These are phyloP conservation scores for Physeter macrocephalus DNA, from an alignment of 2,113 vertebrate genomes.

Conservation along the genomic window DNA sequence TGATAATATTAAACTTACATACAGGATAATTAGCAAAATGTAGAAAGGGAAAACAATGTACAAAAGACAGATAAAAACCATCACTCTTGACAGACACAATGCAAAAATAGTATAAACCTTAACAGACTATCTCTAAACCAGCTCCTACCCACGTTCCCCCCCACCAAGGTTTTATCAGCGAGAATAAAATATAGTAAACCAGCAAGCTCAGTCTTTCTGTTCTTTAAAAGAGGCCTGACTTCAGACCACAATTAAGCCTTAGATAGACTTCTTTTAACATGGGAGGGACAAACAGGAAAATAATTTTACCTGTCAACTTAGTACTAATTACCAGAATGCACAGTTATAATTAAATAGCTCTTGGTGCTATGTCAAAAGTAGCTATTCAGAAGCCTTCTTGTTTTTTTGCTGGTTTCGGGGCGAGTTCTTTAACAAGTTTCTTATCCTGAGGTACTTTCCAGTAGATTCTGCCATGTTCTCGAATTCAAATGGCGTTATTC, in stretches of 20 bases:
- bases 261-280: background rate
- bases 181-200: slow-evolving; percentile 50
- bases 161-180: background rate
- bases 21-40: slow-evolving; percentile 80
- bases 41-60: slow-evolving; percentile 80
- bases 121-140: slow-evolving; percentile 54
- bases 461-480: slow-evolving; percentile 95
- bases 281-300: slow-evolving; percentile 5
- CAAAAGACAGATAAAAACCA: slow-evolving; percentile 80
- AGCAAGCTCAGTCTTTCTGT: slow-evolving; percentile 20
- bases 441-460: slow-evolving; percentile 92
- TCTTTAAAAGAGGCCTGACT: slow-evolving; percentile 43
- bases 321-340: background rate
- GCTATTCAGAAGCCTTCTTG: slow-evolving; percentile 78
- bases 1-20: slow-evolving; percentile 83
- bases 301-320: background rate
- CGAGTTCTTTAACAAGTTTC: slow-evolving; percentile 91
- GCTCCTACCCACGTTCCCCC: background rate
- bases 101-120: slow-evolving; percentile 70
- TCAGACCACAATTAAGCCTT: slow-evolving; percentile 21
- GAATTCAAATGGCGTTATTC: slow-evolving; percentile 95
- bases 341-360: background rate
- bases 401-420: slow-evolving; percentile 91
- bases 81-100: slow-evolving; percentile 69
- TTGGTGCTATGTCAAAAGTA: background rate